phyloP scores from a whole-genome alignment of 2,113 vertebrate species.

The Kryptolebias marmoratus region DNA sequence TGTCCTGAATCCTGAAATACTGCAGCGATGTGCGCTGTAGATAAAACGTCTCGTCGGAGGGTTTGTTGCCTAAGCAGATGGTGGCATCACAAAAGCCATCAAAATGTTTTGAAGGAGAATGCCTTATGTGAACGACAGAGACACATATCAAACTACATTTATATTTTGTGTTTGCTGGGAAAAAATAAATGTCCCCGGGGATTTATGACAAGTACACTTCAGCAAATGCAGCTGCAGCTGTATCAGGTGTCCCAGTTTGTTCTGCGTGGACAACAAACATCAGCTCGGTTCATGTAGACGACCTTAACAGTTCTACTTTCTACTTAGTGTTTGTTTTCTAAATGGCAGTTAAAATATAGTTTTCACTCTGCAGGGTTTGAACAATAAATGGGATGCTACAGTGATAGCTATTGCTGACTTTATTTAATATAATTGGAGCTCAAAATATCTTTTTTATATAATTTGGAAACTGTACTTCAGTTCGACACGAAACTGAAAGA shows the following conservation, averaged over 20 bases:
- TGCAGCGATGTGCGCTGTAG: not conserved
- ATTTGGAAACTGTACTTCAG: not conserved
- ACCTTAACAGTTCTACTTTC: not conserved
- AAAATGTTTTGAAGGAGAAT: conserved; percentile 33
- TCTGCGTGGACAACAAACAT: conserved; percentile 7
- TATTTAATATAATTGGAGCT: not conserved
- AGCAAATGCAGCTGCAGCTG: conserved; percentile 12
- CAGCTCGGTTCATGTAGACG: not conserved
- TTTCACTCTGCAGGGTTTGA: conserved; percentile 1
- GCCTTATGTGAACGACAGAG: conserved; percentile 12
- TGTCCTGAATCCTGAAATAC: conserved; percentile 42
- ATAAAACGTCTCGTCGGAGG: conserved; percentile 21
- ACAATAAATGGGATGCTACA: conserved; percentile 1
- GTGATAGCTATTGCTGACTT: not conserved
- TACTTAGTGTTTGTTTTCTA: not conserved
- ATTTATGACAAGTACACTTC: conserved; percentile 30
- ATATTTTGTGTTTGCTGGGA: conserved; percentile 27
- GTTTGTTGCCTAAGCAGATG: conserved; percentile 37
- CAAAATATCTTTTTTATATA: not conserved
- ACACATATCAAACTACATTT: conserved; percentile 26
- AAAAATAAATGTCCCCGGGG: conserved; percentile 15
- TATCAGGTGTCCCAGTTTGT: conserved; percentile 10
- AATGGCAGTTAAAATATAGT: conserved; percentile 1
- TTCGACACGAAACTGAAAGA: not conserved
- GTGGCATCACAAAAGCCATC: conserved; percentile 21